phyloP scores from a whole-genome alignment of 2,113 vertebrate genomes.

The Chaetodon trifascialis region DNA sequence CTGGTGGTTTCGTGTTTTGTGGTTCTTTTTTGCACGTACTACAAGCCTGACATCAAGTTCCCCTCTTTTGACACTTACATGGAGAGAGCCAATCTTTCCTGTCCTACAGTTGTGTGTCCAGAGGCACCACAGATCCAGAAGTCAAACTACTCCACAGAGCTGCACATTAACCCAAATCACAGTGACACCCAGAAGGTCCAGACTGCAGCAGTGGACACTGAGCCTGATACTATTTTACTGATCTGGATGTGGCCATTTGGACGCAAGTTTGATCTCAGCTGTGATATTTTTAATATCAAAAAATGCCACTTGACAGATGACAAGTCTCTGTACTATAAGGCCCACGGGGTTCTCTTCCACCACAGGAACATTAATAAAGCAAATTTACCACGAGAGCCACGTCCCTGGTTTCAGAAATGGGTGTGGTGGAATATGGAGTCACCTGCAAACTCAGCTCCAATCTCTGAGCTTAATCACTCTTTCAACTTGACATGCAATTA shows the following conservation, averaged over 20 bases:
- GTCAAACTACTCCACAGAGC: too few relatives aligned
- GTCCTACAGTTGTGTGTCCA: background rate
- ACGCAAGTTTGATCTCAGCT: constrained; percentile 80
- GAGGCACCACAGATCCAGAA: too few relatives aligned
- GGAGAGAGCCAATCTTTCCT: background rate
- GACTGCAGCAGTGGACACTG: constrained; percentile 77
- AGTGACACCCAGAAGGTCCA: constrained; percentile 72
- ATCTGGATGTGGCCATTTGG: constrained; percentile 92
- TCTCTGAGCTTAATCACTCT: constrained; percentile 82
- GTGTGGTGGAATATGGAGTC: constrained; percentile 93
- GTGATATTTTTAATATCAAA: constrained; percentile 83
- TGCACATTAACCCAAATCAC: too few relatives aligned
- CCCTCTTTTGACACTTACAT: constrained; percentile 76
- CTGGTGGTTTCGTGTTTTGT: constrained; percentile 84
- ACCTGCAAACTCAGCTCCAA: constrained; percentile 83
- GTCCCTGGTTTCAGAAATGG: constrained; percentile 91
- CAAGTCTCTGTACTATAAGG: constrained; percentile 83
- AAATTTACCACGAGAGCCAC: constrained; percentile 84
- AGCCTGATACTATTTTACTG: constrained; percentile 86
- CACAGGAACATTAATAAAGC: constrained; percentile 86
- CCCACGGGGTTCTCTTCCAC: constrained; percentile 89
- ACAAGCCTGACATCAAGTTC: constrained; percentile 82
- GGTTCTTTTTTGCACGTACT: constrained; percentile 82
- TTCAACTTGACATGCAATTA: constrained; percentile 91
- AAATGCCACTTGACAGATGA: constrained; percentile 88